These are phyloP conservation scores for Argynnis bischoffii DNA, from an alignment of 2,888 invertebrate species.

Conservation along the genomic window DNA sequence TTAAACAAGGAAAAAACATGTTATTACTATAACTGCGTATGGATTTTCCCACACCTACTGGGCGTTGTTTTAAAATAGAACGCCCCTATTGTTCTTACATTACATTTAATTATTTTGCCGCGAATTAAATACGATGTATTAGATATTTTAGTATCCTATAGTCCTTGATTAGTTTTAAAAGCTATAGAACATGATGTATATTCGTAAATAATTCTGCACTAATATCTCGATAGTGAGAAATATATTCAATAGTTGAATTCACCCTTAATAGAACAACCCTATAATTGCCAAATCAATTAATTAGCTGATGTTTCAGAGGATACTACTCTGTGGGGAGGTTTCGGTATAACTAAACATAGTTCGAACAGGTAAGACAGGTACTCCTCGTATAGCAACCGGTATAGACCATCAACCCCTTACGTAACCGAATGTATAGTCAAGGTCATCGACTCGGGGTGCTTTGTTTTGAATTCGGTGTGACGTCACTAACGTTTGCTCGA, in stretches of 20 bases:
- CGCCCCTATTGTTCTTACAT: slow-evolving; percentile 2
- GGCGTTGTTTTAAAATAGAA: not conserved
- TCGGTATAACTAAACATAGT: not conserved
- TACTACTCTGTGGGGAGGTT: slow-evolving; percentile 4
- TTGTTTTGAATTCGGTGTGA: no score
- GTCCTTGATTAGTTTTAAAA: slow-evolving; percentile 15
- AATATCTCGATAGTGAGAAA: slow-evolving; percentile 20
- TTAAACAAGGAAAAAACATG: no score
- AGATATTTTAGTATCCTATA: no score
- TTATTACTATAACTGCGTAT: no score
- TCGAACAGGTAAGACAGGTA: no score
- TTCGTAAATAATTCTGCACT: slow-evolving; percentile 24
- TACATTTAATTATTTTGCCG: slow-evolving; percentile 18
- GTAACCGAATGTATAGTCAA: no score
- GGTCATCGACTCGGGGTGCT: no score
- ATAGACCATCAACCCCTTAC: no score
- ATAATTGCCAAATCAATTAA: slow-evolving; percentile 1
- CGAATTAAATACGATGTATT: slow-evolving; percentile 5
- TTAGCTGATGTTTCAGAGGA: not conserved
- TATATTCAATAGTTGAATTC: not conserved
- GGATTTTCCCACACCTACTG: no score
- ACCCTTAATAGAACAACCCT: slow-evolving; percentile 22
- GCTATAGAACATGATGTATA: slow-evolving; percentile 26
- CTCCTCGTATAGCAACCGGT: no score
- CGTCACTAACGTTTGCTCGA: no score